Percentiles rank a stretch among this genome's conserved stretches.
These are phyloP conservation scores for Avahi laniger DNA, from an alignment of 2,797 vertebrate genomes.

Conservation along the genomic window DNA sequence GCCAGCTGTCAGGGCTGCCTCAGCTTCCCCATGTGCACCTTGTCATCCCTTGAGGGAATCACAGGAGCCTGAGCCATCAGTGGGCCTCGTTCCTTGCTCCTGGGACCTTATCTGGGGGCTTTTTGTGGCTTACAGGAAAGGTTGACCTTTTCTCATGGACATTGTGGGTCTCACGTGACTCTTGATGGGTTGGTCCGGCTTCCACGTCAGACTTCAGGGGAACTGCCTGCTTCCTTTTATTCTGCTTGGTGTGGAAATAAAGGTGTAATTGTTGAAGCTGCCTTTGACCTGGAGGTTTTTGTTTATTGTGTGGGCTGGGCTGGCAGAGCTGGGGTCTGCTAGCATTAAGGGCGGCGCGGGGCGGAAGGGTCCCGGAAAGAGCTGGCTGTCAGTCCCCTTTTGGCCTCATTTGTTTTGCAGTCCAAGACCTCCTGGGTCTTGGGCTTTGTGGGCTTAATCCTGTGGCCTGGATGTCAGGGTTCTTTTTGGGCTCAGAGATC, in stretches of 20 bases:
- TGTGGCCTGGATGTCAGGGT: neutral
- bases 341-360: neutral
- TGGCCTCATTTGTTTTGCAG: neutral
- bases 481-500: neutral
- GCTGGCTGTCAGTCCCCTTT: neutral
- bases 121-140: neutral
- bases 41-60: neutral
- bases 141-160: neutral
- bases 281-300: neutral
- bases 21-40: neutral
- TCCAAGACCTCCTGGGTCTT: no score
- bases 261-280: neutral
- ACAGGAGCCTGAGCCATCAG: accelerated
- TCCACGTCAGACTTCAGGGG: neutral
- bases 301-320: neutral
- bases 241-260: neutral
- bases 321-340: neutral
- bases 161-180: neutral
- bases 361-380: neutral
- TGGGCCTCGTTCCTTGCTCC: neutral
- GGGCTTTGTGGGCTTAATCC: neutral
- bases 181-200: neutral
- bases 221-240: neutral
- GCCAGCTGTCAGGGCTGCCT: neutral
- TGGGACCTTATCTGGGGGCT: neutral